phyloP scores from a whole-genome alignment of 2,797 vertebrate species.

The Ceryle rudis region DNA sequence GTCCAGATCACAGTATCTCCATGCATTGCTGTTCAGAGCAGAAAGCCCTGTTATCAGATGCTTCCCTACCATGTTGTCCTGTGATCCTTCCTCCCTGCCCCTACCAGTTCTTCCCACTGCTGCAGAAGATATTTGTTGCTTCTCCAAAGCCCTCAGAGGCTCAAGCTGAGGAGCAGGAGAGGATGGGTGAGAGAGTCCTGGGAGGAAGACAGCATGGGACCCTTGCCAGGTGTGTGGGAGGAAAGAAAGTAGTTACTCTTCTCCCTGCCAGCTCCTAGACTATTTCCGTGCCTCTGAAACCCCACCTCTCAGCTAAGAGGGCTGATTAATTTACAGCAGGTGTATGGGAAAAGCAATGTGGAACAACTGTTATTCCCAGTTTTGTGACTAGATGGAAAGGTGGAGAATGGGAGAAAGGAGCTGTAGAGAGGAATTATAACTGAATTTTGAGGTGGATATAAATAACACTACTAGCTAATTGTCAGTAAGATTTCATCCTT shows the following conservation, averaged over 20 bases:
- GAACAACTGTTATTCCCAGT: neutral
- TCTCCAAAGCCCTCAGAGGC: neutral
- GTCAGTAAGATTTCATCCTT: neutral
- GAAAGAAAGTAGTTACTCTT: no score
- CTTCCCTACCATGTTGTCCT: neutral
- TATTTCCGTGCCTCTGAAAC: neutral
- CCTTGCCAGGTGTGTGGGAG: neutral
- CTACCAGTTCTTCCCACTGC: neutral
- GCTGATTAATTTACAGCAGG: neutral
- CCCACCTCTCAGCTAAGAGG: neutral
- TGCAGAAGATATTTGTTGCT: neutral
- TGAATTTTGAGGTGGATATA: neutral
- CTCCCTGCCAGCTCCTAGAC: neutral
- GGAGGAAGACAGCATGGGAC: neutral
- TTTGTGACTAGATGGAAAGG: neutral
- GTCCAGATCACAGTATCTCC: neutral
- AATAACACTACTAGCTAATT: neutral
- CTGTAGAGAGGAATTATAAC: neutral
- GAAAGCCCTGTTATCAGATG: neutral
- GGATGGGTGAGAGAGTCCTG: neutral
- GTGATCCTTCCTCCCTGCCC: neutral
- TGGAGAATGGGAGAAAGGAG: neutral
- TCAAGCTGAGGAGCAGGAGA: neutral
- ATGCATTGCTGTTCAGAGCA: neutral
- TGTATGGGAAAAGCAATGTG: rapidly evolving